Base-by-base conservation (phyloP, 2,113 vertebrate genomes). In the Thymallus thymallus region DNA sequence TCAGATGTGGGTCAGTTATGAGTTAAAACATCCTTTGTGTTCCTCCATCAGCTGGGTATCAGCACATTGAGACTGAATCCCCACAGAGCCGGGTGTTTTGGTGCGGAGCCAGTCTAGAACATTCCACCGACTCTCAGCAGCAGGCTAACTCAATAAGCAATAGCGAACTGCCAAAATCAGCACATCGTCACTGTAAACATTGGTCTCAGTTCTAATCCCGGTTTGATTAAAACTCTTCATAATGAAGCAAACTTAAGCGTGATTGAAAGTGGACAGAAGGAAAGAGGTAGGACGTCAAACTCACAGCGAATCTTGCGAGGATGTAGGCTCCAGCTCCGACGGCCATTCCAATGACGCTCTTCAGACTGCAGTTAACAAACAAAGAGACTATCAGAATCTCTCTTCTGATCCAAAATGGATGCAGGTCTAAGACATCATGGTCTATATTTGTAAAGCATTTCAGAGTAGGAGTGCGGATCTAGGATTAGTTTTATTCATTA, bases 261-360 rank as follows among this genome's bases (percentile, higher is more conserved):
- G 79, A 75, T 80, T 63, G 74, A 87, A 71, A 14, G 71, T 32
- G 62, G 35, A 41, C 10, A 41, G 9, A 3, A 41, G 35, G 35
- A 41, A 41, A 9, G 74, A 46, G 45, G 78, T 68, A 68, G 60
- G 29, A 62, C 69, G 63, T 64, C 24, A 13, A 71, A 96, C 97
- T 96, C 90, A 99, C 98, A 78, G 97, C 96, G 51, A 99, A 99
- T 82, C 94, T 94, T 71, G 96, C 94, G 77, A 99, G 94, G 85
- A 98, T 85, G 84, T 98, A 98, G 82, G 98, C 95, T 0, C 98
- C 98, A 0, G 97, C 98, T 79, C 97, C 98, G 0, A 94, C 93
- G 69, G 94, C 97, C 92, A 99, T 94, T 82, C 96, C 98, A 55
- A 99, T 94, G 22, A 98, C 70, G 2, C 92, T 96, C 85, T 95